Percentiles rank a stretch among this genome's conserved stretches.
Evolutionary conservation across 92 coral and sea anemone genomes (phyloP).

Genomic region (Epizoanthus scotinus): DNA sequence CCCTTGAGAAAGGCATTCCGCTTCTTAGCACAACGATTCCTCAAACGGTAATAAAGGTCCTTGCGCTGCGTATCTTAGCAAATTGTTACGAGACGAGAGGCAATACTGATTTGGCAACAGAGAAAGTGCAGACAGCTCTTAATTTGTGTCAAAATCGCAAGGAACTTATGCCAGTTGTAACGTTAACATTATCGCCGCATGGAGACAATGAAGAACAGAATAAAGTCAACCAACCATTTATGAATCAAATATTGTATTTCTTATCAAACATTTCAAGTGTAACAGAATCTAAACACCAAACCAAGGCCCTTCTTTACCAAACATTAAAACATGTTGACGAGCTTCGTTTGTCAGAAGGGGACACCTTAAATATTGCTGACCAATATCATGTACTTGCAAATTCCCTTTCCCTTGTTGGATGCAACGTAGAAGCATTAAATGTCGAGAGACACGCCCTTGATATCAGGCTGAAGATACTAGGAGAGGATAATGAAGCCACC

Average conservation of each 20-base stretch:
- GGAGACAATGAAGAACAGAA: neutral
- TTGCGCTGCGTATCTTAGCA: neutral
- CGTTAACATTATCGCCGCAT: neutral
- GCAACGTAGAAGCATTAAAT: neutral
- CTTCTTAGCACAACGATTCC: neutral
- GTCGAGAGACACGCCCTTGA: no score
- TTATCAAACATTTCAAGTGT: neutral
- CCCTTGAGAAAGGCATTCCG: neutral
- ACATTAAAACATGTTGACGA: neutral
- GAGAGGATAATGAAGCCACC: constrained; percentile 24
- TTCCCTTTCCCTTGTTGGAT: neutral
- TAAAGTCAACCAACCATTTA: neutral
- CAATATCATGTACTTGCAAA: neutral
- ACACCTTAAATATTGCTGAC: neutral
- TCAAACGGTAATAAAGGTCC: neutral
- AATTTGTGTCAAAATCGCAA: neutral
- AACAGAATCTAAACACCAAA: neutral
- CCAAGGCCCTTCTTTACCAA: neutral
- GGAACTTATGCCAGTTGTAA: neutral
- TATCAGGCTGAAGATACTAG: no score
- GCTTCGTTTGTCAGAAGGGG: neutral
- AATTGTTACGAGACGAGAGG: neutral
- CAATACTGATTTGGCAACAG: neutral
- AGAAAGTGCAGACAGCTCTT: neutral
- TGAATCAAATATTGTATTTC: neutral